A percentile compares a stretch with the other conserved stretches of the same genome.
Conservation (phyloP, 1,140 invertebrate species). For the Papilio dardanus region DNA sequence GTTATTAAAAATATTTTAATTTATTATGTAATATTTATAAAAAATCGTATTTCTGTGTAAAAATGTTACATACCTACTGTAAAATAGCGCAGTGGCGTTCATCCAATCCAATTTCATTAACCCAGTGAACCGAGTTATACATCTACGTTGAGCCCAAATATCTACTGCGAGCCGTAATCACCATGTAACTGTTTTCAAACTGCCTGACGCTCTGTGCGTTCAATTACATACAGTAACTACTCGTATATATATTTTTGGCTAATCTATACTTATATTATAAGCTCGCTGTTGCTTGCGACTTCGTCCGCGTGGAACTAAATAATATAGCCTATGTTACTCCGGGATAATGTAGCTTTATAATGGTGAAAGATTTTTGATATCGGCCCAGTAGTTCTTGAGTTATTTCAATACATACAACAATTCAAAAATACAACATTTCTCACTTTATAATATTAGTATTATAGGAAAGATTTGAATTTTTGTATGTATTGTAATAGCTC, state of each 20-base stretch:
- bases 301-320: no score
- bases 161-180: slow-evolving; percentile 10
- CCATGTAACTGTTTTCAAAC: slow-evolving; percentile 18
- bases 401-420: no score
- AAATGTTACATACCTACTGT: background rate
- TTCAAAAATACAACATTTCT: no score
- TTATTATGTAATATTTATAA: background rate
- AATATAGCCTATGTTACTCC: no score
- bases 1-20: background rate
- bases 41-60: background rate
- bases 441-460: no score
- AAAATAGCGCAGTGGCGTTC: background rate
- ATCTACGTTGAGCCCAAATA: slow-evolving; percentile 23
- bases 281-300: no score
- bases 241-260: background rate
- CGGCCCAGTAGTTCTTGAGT: no score
- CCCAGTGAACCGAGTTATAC: slow-evolving; percentile 23
- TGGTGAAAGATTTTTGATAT: no score
- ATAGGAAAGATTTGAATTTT: no score
- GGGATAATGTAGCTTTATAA: no score
- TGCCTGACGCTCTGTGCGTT: background rate
- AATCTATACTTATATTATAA: background rate
- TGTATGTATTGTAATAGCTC: no score
- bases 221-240: background rate
- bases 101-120: slow-evolving; percentile 35